phyloP scores from a whole-genome alignment of 2,113 vertebrate species.

The Etheostoma spectabile region DNA sequence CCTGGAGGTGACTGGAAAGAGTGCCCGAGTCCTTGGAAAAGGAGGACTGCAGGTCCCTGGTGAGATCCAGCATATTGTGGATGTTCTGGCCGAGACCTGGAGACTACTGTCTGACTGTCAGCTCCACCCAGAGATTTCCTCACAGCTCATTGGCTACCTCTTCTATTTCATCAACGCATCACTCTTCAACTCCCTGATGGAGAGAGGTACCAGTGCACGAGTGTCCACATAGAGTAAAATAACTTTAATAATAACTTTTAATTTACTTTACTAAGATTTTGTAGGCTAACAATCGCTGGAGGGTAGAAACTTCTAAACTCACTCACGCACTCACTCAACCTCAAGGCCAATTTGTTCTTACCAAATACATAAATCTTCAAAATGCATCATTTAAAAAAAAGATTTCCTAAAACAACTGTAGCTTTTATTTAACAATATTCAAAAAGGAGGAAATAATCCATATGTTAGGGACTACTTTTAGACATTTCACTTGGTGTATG shows the following conservation, averaged over 20 bases:
- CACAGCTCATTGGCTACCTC: conserved; percentile 85
- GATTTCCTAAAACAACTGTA: neutral
- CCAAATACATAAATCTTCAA: neutral
- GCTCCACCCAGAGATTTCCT: conserved; percentile 81
- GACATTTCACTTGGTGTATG: neutral
- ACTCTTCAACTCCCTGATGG: conserved; percentile 88
- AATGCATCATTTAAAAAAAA: too few species aligned
- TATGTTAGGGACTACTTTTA: neutral
- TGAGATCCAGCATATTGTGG: conserved; percentile 73
- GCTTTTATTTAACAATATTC: neutral
- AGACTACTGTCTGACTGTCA: conserved; percentile 75
- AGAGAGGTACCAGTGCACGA: conserved; percentile 79
- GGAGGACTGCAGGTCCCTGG: conserved; percentile 62
- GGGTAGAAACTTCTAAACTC: neutral
- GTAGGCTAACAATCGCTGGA: neutral
- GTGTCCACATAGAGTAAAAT: neutral
- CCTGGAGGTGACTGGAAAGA: conserved; percentile 3
- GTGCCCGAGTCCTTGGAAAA: conserved; percentile 36
- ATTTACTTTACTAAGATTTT: too few species aligned
- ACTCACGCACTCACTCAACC: neutral
- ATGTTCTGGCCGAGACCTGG: conserved; percentile 74
- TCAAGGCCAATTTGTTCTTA: too few species aligned
- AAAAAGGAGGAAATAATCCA: neutral
- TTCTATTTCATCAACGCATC: conserved; percentile 88
- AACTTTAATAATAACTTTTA: too few species aligned